Conservation (phyloP, 1,140 invertebrate species). For the Drosophila truncata region DNA sequence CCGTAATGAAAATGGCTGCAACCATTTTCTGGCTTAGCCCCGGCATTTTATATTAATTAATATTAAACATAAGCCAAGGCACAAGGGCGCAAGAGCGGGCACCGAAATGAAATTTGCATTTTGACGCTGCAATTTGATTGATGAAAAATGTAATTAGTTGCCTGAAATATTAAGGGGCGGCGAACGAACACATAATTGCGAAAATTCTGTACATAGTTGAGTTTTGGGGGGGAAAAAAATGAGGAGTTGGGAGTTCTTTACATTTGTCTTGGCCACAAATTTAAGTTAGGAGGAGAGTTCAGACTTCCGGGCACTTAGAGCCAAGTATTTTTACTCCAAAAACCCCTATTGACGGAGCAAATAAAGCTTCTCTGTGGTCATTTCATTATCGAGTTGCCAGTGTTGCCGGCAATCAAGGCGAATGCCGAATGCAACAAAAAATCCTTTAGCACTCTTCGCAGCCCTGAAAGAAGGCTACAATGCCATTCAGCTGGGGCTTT, state of each 20-base stretch:
- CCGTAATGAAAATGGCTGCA: slow-evolving; percentile 74
- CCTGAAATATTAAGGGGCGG: slow-evolving; percentile 19
- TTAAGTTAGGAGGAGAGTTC: not conserved
- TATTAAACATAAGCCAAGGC: slow-evolving; percentile 63
- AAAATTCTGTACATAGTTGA: slow-evolving; percentile 15
- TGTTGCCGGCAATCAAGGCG: slow-evolving; percentile 44
- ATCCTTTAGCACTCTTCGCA: slow-evolving; percentile 26
- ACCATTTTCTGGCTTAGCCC: slow-evolving; percentile 64
- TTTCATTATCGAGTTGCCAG: slow-evolving; percentile 55
- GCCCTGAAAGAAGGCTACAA: slow-evolving; percentile 24
- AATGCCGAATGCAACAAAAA: slow-evolving; percentile 54
- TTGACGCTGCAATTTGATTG: slow-evolving; percentile 70
- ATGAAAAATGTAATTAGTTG: slow-evolving; percentile 75
- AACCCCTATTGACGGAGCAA: slow-evolving; percentile 8
- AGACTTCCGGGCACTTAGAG: slow-evolving; percentile 31
- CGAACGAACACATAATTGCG: slow-evolving; percentile 12
- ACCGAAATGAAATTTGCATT: slow-evolving; percentile 65
- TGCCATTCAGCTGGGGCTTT: slow-evolving; percentile 35
- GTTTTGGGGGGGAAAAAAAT: slow-evolving; percentile 6
- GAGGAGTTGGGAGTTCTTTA: not conserved
- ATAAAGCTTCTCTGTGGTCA: slow-evolving; percentile 45
- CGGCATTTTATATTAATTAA: slow-evolving; percentile 80
- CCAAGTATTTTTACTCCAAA: slow-evolving; percentile 10
- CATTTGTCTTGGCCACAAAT: slow-evolving; percentile 1
- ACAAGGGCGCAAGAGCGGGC: not conserved